Evolutionary conservation across 2,797 vertebrate species (phyloP), one percentile per base, ranked within the genome.

Genomic region (Intellagama lesueurii): DNA sequence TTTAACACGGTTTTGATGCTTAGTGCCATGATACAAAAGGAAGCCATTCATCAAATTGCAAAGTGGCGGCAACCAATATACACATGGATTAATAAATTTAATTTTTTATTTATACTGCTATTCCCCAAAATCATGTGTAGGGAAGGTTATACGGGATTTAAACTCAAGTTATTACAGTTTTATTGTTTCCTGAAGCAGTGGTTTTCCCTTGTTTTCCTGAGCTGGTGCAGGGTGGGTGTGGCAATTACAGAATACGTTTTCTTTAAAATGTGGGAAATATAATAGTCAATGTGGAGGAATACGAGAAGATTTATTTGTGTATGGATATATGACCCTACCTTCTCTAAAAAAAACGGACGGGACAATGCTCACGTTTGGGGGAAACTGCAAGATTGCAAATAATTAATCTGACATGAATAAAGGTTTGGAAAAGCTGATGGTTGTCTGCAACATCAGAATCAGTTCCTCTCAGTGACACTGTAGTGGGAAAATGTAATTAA

Each of bases 1-100:
- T 88, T 44, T 49, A 0, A 0, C 26, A 1, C 0, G 44, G 52
- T 0, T 6, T 66, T 24, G 35, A 0, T 4, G 1, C 35, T 70
- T 76, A n/a, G 1, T 64, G 22, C 68, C 86, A 4, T 0, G 1
- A 1, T 7, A 0, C 70, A 60, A 78, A 24, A 32, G 24, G 28
- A 0, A 19, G 17, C n/a, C 0, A 4, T 56, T 2, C 0, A 64
- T 7, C 28, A 49, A 28, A 35, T 0, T 24, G 22, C 82, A 76
- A 30, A 56, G 24, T 35, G 69, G 30, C 0, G 47, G 7, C 32
- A 28, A n/a, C 0, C 76, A 28, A 5, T 87, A 88, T 69, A 16
- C 14, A 17, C 75, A 4, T 2, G 22, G 19, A 0, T 0, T 11
- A 0, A 2, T 72, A 66, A 2, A 40, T 90, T 83, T 79, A 24